Base-by-base conservation (phyloP, 2,113 vertebrate species). In the Chauna torquata region DNA sequence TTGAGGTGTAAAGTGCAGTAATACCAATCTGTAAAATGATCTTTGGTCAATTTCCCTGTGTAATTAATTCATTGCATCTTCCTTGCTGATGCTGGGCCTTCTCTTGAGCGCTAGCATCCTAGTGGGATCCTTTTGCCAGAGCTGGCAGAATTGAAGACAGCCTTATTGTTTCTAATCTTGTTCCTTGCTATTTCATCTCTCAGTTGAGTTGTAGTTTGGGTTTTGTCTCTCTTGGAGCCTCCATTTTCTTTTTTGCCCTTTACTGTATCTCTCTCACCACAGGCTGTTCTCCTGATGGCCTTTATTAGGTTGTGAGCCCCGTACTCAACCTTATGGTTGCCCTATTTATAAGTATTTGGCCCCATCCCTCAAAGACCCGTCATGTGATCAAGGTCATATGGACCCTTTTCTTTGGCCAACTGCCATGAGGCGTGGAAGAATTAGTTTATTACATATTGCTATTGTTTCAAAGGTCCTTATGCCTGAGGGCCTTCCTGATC, bases 1-100 rank as follows among this genome's bases (percentile, higher is more conserved):
- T 36, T 16, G 17, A 70, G 18, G 16, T n/a, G 24, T 16, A 52
- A 58, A 32, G 20, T 42, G 50, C 49, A 47, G 59, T 24, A 36
- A 54, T 11, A 22, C 40, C 44, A 25, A 8, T 34, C 17, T 0
- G 2, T 34, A 4, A 76, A 68, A 59, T 8, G 3, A 6, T 65
- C 70, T 76, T 40, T 36, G 78, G 52, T 34, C 30, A 12, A 11
- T 10, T 50, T 85, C 28, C 5, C 25, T 38, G 22, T 40, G 85
- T 2, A 3, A 22, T 57, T 55, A 50, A 27, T 49, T 69, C 66
- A 49, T 23, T 34, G 19, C 47, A 47, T 76, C 69, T 68, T 94
- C 71, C 13, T 52, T 91, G 70, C 7, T 49, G n/a, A 7, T 62
- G 70, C 34, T 49, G 38, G 19, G 28, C 74, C 23, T 30, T 91